Evolutionary conservation across 2,797 vertebrate species (phyloP), one percentile per base, ranked within the genome.

Genomic region (Malacoraja senta): DNA sequence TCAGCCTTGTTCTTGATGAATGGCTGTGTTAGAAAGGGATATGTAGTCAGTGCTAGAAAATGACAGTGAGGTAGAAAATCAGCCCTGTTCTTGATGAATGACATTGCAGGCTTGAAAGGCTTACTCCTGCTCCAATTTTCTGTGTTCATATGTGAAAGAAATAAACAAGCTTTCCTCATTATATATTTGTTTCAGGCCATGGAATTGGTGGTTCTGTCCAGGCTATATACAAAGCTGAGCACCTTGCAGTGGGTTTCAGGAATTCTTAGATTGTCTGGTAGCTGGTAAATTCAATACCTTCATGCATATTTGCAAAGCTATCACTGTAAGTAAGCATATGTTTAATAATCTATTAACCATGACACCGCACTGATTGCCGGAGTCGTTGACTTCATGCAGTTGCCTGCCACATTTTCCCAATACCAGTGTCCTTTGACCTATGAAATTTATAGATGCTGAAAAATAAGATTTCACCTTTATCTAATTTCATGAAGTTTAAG

Each of bases 401-500:
- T 91, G 38, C 68, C 35, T 0, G n/a, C 29, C 72, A 53, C 10
- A 72, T 91, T 72, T 91, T 72, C 72, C 68, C 72, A 72, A 72
- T 91, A 19, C 32, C 35, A 72, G 19, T 72, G 38, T 17, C 71
- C 68, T 74, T 44, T 72, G 71, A 26, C 1, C 35, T 72, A 12
- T 74, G 38, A 44, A 76, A 53, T 13, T 53, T 44, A 8, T 53
- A 53, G 13, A 1, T 71, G 26, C 21, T 76, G 68, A 24, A 72
- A 91, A 91, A 91, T 91, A 65, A 61, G 26, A n/a, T 38, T 32
- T 83, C 21, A 81, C 32, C 58, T 72, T 93, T 53, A 94, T 94
- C 93, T 94, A 72, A 95, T 94, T 93, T 95, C 93, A 93, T 93
- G 93, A 79, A 94, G 94, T 91, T 94, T 94, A 72, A 94, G 93